Evolutionary conservation across 1,140 invertebrate genomes (phyloP).

Genomic region (Samia ricini): DNA sequence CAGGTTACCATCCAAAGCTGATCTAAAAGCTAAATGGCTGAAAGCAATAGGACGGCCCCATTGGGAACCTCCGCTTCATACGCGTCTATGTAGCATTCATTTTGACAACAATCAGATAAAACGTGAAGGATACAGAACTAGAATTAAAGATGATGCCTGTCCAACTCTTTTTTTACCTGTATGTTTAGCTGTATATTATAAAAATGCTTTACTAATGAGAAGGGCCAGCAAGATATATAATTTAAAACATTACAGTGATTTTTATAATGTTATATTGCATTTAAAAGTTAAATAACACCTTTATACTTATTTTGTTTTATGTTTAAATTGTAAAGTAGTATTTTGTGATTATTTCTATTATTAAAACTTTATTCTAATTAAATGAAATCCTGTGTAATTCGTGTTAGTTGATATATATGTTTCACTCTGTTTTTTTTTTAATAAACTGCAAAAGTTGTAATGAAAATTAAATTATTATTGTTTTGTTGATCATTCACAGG

Average conservation of each 20-base stretch:
- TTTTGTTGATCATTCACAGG: constrained; percentile 9
- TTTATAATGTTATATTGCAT: too few species aligned
- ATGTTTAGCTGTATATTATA: constrained; percentile 6
- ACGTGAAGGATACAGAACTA: constrained; percentile 19
- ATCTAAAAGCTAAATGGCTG: constrained; percentile 25
- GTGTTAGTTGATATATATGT: too few species aligned
- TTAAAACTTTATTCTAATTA: too few species aligned
- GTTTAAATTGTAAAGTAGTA: too few species aligned
- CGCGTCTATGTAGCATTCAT: constrained; percentile 28
- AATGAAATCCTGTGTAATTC: too few species aligned
- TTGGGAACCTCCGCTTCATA: constrained; percentile 24
- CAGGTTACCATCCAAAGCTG: constrained; percentile 28
- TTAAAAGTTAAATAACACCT: too few species aligned
- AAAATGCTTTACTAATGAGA: too few species aligned
- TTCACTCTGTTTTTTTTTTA: too few species aligned
- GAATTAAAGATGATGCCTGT: constrained; percentile 27
- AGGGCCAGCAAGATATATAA: too few species aligned
- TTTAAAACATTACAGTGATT: too few species aligned
- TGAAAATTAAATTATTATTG: background rate
- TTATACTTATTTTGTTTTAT: too few species aligned
- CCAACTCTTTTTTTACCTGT: constrained; percentile 26
- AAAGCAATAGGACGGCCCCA: constrained; percentile 29
- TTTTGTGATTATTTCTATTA: too few species aligned
- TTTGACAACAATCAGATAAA: constrained; percentile 25
- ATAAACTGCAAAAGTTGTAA: background rate